phyloP scores from a whole-genome alignment of 2,797 vertebrate species.

The Paramormyrops hopkinsi region DNA sequence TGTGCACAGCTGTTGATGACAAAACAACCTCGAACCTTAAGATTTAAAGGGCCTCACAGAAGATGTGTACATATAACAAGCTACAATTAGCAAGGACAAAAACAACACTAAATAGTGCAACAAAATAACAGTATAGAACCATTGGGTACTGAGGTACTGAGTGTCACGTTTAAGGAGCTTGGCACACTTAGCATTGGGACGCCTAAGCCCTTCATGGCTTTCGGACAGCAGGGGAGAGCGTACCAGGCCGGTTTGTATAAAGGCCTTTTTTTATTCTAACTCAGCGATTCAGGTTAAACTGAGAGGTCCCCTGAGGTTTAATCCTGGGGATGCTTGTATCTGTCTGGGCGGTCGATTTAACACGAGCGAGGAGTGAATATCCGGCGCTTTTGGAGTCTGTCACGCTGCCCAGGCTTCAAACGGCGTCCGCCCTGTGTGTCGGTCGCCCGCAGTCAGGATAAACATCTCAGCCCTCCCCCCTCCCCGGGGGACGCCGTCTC shows the following conservation, averaged over 20 bases:
- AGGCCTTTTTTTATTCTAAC: background rate
- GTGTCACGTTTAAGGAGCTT: background rate
- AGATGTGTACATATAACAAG: background rate
- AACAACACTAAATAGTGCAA: background rate
- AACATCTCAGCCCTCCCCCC: background rate
- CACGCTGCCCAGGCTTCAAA: background rate
- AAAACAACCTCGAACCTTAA: background rate
- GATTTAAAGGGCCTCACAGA: background rate
- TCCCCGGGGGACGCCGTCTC: background rate
- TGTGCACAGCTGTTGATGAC: too few relatives aligned
- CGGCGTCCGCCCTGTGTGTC: background rate
- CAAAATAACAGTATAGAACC: background rate
- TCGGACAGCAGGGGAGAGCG: background rate
- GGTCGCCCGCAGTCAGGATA: background rate
- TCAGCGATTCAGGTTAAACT: background rate
- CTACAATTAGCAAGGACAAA: background rate
- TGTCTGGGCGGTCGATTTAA: conserved; percentile 29
- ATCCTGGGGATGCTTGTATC: background rate
- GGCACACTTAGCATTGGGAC: background rate
- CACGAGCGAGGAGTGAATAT: background rate
- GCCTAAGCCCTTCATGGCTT: background rate
- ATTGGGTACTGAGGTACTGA: background rate
- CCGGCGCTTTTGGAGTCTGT: background rate
- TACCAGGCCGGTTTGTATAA: background rate
- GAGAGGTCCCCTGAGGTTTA: background rate